These are phyloP conservation scores for Lucilia sericata DNA, from an alignment of 1,140 invertebrate genomes.

Conservation along the genomic window DNA sequence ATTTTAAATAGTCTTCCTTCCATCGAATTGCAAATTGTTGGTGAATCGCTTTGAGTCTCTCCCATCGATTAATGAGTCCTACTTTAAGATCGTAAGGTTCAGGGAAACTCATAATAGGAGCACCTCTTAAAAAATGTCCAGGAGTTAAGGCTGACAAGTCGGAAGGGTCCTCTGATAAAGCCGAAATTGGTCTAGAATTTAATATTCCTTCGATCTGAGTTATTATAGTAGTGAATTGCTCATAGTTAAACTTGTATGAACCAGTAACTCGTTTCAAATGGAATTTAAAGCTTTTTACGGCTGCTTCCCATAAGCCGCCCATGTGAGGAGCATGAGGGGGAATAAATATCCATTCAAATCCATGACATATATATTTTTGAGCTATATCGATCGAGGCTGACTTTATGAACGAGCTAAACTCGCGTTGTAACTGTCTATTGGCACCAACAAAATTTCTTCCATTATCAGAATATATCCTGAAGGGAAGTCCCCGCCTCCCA, in stretches of 20 bases:
- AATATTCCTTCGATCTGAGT: not conserved
- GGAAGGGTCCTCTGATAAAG: too few species aligned
- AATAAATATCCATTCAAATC: not conserved
- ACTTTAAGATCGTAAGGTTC: too few species aligned
- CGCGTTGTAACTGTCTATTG: not conserved
- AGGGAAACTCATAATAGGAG: too few species aligned
- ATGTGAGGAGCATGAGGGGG: not conserved
- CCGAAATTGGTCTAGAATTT: too few species aligned
- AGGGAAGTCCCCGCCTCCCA: constrained; percentile 13
- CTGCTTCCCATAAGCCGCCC: not conserved
- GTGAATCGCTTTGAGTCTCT: too few species aligned
- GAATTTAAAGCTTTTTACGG: too few species aligned
- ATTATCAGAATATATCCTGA: not conserved
- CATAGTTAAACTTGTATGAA: not conserved
- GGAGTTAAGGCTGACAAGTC: too few species aligned
- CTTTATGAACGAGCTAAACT: not conserved
- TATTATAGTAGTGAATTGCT: not conserved
- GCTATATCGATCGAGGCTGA: not conserved
- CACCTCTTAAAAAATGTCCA: too few species aligned
- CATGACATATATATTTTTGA: not conserved
- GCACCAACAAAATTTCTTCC: not conserved
- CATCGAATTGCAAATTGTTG: too few species aligned
- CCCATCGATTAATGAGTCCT: too few species aligned
- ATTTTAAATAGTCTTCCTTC: too few species aligned
- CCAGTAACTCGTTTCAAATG: not conserved